Conservation (phyloP, 2,113 vertebrate species). For the Mellivora capensis region DNA sequence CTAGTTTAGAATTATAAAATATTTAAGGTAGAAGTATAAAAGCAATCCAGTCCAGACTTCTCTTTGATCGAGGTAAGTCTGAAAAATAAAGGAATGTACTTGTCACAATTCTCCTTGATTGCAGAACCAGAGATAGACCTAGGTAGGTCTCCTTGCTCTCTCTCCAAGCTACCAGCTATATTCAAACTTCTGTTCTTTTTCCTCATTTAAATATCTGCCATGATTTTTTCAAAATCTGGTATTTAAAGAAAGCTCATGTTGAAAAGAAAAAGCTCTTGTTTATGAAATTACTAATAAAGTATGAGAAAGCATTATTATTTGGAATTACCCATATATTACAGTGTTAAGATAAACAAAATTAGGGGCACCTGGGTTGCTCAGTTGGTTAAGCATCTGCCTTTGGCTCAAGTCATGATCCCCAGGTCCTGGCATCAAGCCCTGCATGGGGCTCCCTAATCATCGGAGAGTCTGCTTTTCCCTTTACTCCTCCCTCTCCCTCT, state of each 20-base stretch:
- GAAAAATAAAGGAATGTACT: background rate
- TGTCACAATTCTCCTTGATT: background rate
- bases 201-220: slow-evolving; percentile 16
- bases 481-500: too few relatives aligned
- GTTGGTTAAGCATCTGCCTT: too few relatives aligned
- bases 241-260: background rate
- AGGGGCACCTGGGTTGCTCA: too few relatives aligned
- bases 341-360: background rate
- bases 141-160: background rate
- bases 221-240: background rate
- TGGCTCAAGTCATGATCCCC: too few relatives aligned
- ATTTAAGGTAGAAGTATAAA: background rate
- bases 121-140: background rate
- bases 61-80: background rate
- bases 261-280: background rate
- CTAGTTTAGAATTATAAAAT: slow-evolving; percentile 16
- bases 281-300: background rate
- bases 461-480: too few relatives aligned
- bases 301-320: background rate
- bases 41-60: background rate
- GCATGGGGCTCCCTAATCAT: too few relatives aligned
- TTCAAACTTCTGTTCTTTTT: background rate
- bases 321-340: background rate
- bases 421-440: too few relatives aligned
- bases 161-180: background rate